Evolutionary conservation across 1,140 invertebrate genomes (phyloP), one percentile per base, ranked within the genome.

Genomic region (Marisa cornuarietis): DNA sequence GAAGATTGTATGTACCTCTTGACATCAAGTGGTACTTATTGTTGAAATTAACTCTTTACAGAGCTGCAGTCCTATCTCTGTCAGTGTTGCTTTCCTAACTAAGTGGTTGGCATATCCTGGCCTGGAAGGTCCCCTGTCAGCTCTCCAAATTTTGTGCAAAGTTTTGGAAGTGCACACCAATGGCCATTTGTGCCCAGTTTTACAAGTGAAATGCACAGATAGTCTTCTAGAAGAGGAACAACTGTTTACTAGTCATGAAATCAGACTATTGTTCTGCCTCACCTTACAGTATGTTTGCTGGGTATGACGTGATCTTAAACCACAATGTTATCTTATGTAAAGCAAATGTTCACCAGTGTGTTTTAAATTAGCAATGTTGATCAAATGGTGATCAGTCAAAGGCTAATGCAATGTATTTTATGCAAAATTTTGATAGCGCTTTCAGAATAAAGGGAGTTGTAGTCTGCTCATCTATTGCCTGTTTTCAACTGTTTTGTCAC

Each of bases 251-350:
- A 16, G 20, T 24, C 76, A 68, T 18, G 42, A 77, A 26, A 24
- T 68, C 26, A 62, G 76, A 14, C 49, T 68, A 22, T 42, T 77
- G 18, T 77, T 68, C 76, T 68, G 31, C n/a, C 26, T 52, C 52
- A 24, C 68, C 26, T 65, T 68, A 49, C 76, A 77, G 14, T 68
- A 69, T n/a, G 11, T 77, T 42, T 77, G 76, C 49, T 77, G 20
- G 76, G 76, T 77, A 69, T 24, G 54, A 6, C 31, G 3, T 42
- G 31, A 42, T 6, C 31, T 42, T 42, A 42, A 42, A 42, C 6
- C 31, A 42, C 31, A 42, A 42, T 42, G 31, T 42, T 42, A 6
- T 42, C 31, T 42, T 42, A 42, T 42, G 31, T 42, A 42, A 42
- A 42, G 31, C 31, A 42, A 42, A 42, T 6, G 6, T 42, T 42